phyloP scores from a whole-genome alignment of 2,888 invertebrate species.

The Nemurella pictetii region DNA sequence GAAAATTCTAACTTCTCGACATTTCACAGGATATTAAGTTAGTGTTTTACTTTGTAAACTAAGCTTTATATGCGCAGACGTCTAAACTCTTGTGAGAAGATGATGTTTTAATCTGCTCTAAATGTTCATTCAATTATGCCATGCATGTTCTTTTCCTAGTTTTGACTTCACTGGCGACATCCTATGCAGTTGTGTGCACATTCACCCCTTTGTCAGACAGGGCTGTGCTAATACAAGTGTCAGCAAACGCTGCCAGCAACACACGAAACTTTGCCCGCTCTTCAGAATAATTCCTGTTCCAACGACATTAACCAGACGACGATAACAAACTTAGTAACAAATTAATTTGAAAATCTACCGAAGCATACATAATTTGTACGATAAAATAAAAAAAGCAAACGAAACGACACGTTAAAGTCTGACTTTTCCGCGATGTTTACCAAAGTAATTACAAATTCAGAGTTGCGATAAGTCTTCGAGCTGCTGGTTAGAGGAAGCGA shows the following conservation, averaged over 20 bases:
- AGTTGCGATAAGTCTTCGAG: not conserved
- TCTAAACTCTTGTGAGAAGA: not conserved
- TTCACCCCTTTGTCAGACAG: not conserved
- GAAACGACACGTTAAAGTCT: not conserved
- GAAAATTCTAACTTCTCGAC: constrained; percentile 5
- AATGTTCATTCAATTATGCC: constrained; percentile 17
- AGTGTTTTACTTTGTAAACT: not conserved
- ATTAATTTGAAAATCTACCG: not conserved
- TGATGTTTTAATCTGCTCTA: not conserved
- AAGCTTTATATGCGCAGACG: too few species aligned
- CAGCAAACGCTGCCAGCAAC: not conserved
- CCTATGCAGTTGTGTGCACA: not conserved
- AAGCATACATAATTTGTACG: not conserved
- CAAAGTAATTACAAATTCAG: not conserved
- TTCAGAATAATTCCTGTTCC: not conserved
- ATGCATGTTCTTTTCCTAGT: constrained; percentile 6
- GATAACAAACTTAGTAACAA: not conserved
- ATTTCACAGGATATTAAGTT: not conserved
- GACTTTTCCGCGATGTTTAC: not conserved
- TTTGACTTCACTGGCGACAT: not conserved
- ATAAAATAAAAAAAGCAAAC: not conserved
- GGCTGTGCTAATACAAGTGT: not conserved
- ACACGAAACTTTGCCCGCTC: not conserved
- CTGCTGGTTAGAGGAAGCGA: not conserved
- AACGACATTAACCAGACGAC: not conserved